Evolutionary conservation across 1,140 invertebrate species (phyloP), one percentile per base, ranked within the genome.

Genomic region (Leptopilina boulardi): DNA sequence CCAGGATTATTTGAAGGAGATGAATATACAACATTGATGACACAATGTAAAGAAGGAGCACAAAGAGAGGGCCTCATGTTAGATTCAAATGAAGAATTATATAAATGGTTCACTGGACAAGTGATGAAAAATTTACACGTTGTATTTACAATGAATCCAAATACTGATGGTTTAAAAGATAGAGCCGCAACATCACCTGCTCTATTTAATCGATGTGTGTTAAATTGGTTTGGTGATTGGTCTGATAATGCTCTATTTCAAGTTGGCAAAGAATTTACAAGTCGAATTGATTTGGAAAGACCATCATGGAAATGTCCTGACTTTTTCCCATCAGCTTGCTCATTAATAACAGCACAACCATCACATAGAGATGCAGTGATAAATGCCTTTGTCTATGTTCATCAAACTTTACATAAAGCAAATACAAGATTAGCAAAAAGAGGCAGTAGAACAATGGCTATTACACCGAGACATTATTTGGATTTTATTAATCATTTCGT

Each of bases 151-250:
- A 99, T 99, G 99, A 99, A 99, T 92, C 99, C 99, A 10, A 98
- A 97, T 3, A 97, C 97, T 0, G 98, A 99, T 89, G 99, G 98
- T 0, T 92, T 99, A 4, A 99, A 99, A 90, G 99, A 99, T 91
- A 93, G 98, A 77, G 99, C 99, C 2, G 97, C 99, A 3, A 99
- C 99, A 0, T 99, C 98, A 2, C 99, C 99, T 73, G 99, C 99
- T 23, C 92, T 99, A 19, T 99, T 99, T 93, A 99, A 99, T 92
- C 94, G 99, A 89, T 99, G 99, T 92, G 99, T 99, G 0, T 93
- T 99, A 47, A 99, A 99, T 91, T 99, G 99, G 99, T 99, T 99
- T 89, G 99, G 99, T 1, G 99, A 99, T 92, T 99, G 99, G 99
- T 98, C 98, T 11, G 97, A 99, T 88, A 96, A 97, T 13, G 98